A percentile compares a stretch with the other conserved stretches of the same genome.
These are phyloP conservation scores for Ptyas mucosa DNA, from an alignment of 2,113 vertebrate genomes.

Conservation along the genomic window DNA sequence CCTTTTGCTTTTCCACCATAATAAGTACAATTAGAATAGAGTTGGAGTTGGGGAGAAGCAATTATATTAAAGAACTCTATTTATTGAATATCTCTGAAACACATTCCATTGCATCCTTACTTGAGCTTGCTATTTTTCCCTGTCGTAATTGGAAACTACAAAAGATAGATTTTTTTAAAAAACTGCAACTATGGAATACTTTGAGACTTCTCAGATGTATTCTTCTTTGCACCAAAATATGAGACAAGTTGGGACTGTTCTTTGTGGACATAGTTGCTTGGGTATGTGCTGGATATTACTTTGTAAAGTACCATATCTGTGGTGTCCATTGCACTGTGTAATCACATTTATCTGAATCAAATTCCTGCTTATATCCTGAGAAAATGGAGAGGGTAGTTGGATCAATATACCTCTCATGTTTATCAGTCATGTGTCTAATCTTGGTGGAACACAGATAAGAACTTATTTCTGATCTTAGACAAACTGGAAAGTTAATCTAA, in stretches of 20 bases:
- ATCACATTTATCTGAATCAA: background rate
- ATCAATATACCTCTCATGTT: background rate
- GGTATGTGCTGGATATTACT: background rate
- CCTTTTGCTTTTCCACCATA: conserved; percentile 1
- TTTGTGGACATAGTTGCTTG: background rate
- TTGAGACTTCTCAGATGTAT: conserved; percentile 37
- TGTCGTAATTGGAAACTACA: background rate
- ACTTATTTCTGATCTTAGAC: background rate
- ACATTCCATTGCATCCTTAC: conserved; percentile 4
- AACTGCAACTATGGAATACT: background rate
- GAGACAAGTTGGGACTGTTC: background rate
- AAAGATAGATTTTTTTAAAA: background rate
- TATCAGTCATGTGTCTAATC: background rate
- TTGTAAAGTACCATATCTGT: background rate
- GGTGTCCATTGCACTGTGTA: background rate
- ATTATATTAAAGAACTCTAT: conserved; percentile 24
- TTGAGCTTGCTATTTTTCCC: conserved; percentile 9
- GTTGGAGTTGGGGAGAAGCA: background rate
- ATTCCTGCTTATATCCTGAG: background rate
- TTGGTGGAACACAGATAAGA: background rate
- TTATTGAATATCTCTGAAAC: conserved; percentile 1
- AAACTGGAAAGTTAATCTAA: background rate
- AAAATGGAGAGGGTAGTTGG: background rate
- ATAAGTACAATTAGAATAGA: background rate
- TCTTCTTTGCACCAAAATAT: conserved; percentile 29